A percentile compares a stretch with the other conserved stretches of the same genome.
phyloP scores from a whole-genome alignment of 1,140 invertebrate genomes.

The Eurytemora carolleeae region DNA sequence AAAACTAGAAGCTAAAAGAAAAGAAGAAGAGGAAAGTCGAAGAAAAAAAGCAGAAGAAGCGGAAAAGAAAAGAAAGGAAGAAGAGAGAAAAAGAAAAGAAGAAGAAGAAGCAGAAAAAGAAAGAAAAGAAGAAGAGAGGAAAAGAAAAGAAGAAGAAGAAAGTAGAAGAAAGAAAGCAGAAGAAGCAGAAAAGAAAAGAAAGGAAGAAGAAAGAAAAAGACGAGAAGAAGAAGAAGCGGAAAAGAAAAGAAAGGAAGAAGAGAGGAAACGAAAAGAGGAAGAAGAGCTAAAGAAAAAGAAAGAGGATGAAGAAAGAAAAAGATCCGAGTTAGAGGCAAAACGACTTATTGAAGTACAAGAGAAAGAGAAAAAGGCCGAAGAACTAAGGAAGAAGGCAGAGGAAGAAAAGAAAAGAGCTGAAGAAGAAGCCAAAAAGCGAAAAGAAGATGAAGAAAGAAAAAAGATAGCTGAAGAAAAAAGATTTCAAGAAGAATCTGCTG shows the following conservation, averaged over 20 bases:
- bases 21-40: not conserved
- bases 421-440: not conserved
- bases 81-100: not conserved
- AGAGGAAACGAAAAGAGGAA: not conserved
- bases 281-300: not conserved
- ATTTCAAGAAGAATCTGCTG: not conserved
- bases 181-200: not conserved
- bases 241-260: not conserved
- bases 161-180: not conserved
- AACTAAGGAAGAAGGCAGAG: not conserved
- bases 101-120: not conserved
- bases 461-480: not conserved
- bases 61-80: not conserved
- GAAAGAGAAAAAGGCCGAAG: not conserved
- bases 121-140: not conserved
- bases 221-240: not conserved
- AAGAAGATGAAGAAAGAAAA: not conserved
- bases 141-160: not conserved
- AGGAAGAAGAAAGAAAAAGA: not conserved
- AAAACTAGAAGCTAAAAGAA: not conserved
- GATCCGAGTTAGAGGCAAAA: not conserved
- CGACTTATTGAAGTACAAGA: not conserved
- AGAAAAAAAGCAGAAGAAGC: not conserved
- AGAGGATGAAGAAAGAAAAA: not conserved
- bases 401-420: not conserved